phyloP scores from a whole-genome alignment of 2,888 invertebrate genomes.

The Thera obeliscata region DNA sequence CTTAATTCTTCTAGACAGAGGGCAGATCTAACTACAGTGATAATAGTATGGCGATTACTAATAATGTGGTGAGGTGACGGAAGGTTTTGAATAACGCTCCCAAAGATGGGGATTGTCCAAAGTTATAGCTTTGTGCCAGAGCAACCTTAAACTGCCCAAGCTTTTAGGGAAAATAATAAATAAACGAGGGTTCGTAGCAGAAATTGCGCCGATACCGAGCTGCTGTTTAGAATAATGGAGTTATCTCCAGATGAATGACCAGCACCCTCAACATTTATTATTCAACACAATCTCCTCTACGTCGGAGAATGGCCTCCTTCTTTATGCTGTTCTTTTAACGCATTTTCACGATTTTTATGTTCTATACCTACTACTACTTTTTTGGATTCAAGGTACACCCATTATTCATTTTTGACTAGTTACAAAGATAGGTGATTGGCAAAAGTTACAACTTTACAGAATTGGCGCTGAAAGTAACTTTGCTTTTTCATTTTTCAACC shows the following conservation, averaged over 20 bases:
- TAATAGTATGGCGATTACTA: too few species aligned
- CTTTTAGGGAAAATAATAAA: not conserved
- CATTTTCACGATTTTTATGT: constrained; percentile 59
- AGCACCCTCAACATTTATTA: constrained; percentile 1
- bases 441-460: constrained; percentile 20
- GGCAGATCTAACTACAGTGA: too few species aligned
- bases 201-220: not conserved
- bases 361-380: constrained; percentile 54
- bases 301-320: constrained; percentile 15
- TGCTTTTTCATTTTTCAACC: not conserved
- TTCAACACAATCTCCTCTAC: constrained; percentile 6
- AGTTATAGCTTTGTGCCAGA: not conserved
- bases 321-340: constrained; percentile 56
- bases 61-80: not conserved
- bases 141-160: not conserved
- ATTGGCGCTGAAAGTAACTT: not conserved
- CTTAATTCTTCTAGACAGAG: too few species aligned
- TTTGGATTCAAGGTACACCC: constrained; percentile 68
- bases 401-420: constrained; percentile 38
- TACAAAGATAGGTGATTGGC: constrained; percentile 14
- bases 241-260: not conserved
- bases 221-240: not conserved
- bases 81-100: not conserved
- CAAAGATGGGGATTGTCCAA: not conserved
- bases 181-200: not conserved